Conservation (phyloP, 2,113 vertebrate genomes). For the Pygoscelis adeliae region DNA sequence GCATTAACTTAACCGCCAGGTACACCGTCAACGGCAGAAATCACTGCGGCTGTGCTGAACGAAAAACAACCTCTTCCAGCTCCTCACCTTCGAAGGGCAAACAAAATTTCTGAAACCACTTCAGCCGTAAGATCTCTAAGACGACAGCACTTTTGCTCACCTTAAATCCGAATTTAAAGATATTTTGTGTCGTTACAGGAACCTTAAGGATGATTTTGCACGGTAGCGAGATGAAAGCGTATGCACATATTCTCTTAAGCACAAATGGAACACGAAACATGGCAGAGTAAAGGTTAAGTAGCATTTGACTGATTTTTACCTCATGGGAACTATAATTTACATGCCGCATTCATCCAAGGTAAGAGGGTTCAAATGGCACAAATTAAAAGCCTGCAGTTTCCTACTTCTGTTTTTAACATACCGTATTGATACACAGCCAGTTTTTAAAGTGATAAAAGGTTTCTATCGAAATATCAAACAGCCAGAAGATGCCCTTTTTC, state of each 20-base stretch:
- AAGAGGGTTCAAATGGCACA: slow-evolving; percentile 64
- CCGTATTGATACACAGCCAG: slow-evolving; percentile 24
- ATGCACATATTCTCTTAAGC: slow-evolving; percentile 25
- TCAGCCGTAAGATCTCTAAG: neutral
- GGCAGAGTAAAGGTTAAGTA: slow-evolving; percentile 60
- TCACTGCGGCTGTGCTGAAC: fast-evolving
- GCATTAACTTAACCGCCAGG: neutral
- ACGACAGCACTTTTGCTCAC: neutral
- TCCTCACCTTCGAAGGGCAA: neutral
- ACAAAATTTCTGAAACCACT: slow-evolving; percentile 1
- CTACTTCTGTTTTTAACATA: slow-evolving; percentile 56
- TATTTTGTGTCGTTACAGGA: neutral
- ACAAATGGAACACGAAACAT: slow-evolving; percentile 38
- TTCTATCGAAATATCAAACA: slow-evolving; percentile 57
- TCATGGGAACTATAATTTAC: slow-evolving; percentile 57
- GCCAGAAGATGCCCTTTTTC: slow-evolving; percentile 39
- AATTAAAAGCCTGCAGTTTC: slow-evolving; percentile 64
- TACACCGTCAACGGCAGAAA: neutral
- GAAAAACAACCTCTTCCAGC: neutral
- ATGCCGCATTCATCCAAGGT: slow-evolving; percentile 52
- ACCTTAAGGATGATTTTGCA: slow-evolving; percentile 9
- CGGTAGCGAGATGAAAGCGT: neutral
- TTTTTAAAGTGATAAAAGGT: slow-evolving; percentile 63
- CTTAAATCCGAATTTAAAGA: slow-evolving; percentile 28
- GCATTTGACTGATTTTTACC: slow-evolving; percentile 62